Percentiles rank a stretch among this genome's conserved stretches.
Evolutionary conservation across 2,113 vertebrate species (phyloP).

Genomic region (Archocentrus centrarchus): DNA sequence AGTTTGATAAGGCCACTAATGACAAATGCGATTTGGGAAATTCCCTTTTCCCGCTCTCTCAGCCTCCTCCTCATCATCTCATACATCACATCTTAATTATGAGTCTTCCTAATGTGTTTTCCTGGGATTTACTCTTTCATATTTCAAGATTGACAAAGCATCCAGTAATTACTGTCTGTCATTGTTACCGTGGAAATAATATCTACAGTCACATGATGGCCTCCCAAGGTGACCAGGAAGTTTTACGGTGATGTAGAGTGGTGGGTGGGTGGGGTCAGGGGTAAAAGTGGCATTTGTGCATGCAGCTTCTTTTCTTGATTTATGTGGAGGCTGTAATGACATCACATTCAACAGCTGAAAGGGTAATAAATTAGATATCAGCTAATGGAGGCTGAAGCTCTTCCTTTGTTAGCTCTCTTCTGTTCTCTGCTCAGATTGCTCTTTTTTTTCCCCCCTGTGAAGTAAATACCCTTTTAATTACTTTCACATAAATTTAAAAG

Average conservation of each 20-base stretch:
- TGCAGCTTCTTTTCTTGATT: conserved; percentile 66
- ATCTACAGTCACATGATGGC: conserved; percentile 62
- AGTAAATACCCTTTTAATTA: conserved; percentile 37
- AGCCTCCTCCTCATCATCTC: conserved; percentile 5
- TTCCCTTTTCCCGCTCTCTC: neutral
- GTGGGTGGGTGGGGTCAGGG: conserved; percentile 16
- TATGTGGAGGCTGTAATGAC: conserved; percentile 75
- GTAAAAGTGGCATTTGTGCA: conserved; percentile 48
- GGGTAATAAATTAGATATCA: conserved; percentile 72
- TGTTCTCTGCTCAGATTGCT: neutral
- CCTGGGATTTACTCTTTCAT: conserved; percentile 62
- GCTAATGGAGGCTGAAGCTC: conserved; percentile 68
- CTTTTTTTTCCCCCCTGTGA: neutral
- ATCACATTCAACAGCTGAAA: conserved; percentile 70
- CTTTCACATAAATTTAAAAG: neutral
- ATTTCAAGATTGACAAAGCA: conserved; percentile 48
- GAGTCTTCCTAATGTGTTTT: conserved; percentile 67
- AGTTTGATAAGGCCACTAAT: conserved; percentile 74
- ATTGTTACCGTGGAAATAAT: conserved; percentile 58
- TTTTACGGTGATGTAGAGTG: conserved; percentile 42
- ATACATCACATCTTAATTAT: conserved; percentile 75
- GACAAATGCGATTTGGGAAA: conserved; percentile 67
- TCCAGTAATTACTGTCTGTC: conserved; percentile 64
- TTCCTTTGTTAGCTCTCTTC: conserved; percentile 61
- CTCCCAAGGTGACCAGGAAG: conserved; percentile 82